phyloP scores from a whole-genome alignment of 2,888 invertebrate species.

The Cepaea hortensis region DNA sequence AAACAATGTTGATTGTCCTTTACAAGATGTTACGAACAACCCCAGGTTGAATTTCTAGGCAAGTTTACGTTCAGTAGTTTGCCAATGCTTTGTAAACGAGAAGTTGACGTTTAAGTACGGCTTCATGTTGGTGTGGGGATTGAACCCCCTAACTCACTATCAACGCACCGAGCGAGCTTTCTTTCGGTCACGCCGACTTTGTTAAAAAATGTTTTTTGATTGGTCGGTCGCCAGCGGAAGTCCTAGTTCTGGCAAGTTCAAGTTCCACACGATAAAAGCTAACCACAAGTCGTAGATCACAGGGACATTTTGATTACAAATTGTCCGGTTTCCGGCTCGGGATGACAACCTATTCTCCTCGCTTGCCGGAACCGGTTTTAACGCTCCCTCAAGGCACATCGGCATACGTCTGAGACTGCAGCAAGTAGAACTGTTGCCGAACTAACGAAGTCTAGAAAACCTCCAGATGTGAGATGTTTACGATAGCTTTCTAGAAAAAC shows the following conservation, averaged over 20 bases:
- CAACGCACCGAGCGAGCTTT: no score
- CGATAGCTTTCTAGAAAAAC: no score
- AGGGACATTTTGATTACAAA: slow-evolving; percentile 24
- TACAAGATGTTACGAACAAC: no score
- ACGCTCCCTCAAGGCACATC: background rate
- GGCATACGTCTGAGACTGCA: background rate
- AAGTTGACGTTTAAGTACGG: no score
- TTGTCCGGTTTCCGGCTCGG: slow-evolving; percentile 24
- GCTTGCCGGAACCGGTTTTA: slow-evolving; percentile 28
- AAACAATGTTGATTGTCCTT: no score
- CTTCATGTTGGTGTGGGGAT: no score
- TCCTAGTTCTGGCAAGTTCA: background rate
- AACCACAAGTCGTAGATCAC: slow-evolving; percentile 26
- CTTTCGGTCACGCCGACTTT: no score
- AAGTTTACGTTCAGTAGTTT: no score
- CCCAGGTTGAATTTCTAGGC: no score
- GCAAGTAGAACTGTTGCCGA: background rate
- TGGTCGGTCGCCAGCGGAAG: background rate
- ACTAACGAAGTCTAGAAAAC: background rate
- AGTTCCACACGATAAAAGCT: slow-evolving; percentile 20
- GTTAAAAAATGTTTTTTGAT: no score
- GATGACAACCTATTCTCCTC: slow-evolving; percentile 42
- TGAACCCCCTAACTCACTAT: no score
- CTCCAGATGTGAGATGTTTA: background rate
- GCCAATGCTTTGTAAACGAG: no score